Conservation (phyloP, 2,797 vertebrate species). For the Mormyrops boulengeri region DNA sequence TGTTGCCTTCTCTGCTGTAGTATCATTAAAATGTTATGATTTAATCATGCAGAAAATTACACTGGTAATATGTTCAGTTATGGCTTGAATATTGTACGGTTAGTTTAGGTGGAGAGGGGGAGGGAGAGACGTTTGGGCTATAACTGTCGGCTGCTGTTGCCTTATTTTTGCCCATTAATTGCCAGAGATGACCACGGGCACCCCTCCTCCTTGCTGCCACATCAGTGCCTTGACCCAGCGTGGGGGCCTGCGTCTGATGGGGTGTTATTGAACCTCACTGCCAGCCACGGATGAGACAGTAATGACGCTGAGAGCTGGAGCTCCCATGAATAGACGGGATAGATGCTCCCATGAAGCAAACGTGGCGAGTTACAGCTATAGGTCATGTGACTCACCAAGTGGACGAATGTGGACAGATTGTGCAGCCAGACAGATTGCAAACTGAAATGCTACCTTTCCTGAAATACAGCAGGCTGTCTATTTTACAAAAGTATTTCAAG, state of each 20-base stretch:
- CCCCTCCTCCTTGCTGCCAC: not conserved
- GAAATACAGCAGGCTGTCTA: not conserved
- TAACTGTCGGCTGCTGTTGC: not conserved
- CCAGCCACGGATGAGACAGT: not conserved
- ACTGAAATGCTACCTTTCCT: not conserved
- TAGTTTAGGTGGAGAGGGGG: not conserved
- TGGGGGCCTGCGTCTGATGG: not conserved
- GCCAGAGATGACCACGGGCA: not conserved
- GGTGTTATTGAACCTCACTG: constrained; percentile 1
- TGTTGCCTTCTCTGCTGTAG: not conserved
- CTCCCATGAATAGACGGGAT: not conserved
- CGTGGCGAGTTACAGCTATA: not conserved
- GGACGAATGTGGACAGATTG: not conserved
- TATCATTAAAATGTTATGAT: not conserved
- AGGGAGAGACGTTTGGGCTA: not conserved
- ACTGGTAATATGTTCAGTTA: not conserved
- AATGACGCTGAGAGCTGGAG: not conserved
- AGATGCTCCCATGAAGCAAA: too few species aligned
- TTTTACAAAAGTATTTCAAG: not conserved
- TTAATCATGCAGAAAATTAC: not conserved
- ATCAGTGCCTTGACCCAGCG: not conserved
- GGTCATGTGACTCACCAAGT: not conserved
- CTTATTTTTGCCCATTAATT: not conserved
- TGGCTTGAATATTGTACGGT: not conserved
- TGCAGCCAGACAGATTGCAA: not conserved